Base-by-base conservation (phyloP, 23 tunicate species). In the Styela clava region DNA sequence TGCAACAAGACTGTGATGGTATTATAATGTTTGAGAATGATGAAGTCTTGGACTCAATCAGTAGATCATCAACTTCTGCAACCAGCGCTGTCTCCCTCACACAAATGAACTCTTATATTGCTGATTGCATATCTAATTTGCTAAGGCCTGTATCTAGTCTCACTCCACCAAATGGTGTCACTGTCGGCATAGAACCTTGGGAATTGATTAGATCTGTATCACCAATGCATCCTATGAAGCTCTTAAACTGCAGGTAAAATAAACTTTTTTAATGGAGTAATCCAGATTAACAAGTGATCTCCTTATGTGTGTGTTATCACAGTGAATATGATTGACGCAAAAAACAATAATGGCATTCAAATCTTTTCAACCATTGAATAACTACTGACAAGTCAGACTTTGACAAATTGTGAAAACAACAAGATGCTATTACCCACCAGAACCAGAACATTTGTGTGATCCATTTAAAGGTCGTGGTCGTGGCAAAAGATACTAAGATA, bases 181-280 rank as follows among this genome's bases (percentile, higher is more conserved):
- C 98, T 20, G 81, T 87, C 7, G 94, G 98, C 22, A 79, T 82
- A 2, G 98, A 93, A 62, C 93, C 98, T 25, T 93, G 98, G 98
- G 98, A 93, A 70, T 1, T 93, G 74, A 64, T 88, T 28, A 69
- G 98, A 25, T 93, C 98, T 12, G 86, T 87, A 9, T 83, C 98
- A 1, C 87, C 93, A 64, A 79, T 93, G 82, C 98, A 92, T 3
- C 37, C 83, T 24, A 62, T 81, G 24, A 93, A 93, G 36, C 76
- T 93, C 23, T 61, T 93, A 23, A 85, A 93, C 61, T 62, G 84
- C 52, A 87, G 89, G 97, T 76, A 76, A 24, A 23, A 20, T 74
- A 29, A 16, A 24, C 29, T 30, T 74, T 1, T n/a, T 0, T 23
- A 61, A 22, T 61, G 64, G n/a, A 61, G 64, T 61, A 23, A 61